A percentile compares a stretch with the other conserved stretches of the same genome.
These are phyloP conservation scores for Sander vitreus DNA, from an alignment of 2,113 vertebrate genomes.

Conservation along the genomic window DNA sequence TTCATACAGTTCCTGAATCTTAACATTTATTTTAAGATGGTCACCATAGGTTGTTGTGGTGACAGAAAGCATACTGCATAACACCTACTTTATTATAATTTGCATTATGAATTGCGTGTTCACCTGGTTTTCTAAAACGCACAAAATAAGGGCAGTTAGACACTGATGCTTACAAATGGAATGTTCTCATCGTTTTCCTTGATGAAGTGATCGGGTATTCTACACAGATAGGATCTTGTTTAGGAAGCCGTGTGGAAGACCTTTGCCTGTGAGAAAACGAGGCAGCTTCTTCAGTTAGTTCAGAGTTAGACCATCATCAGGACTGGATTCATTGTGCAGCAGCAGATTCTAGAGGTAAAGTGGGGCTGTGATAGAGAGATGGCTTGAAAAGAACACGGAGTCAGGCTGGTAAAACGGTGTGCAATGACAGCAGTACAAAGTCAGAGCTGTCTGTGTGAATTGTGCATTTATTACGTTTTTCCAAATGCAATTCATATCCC, in stretches of 20 bases:
- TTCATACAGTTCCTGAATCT: neutral
- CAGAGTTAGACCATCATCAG: slow-evolving; percentile 11
- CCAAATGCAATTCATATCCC: slow-evolving; percentile 31
- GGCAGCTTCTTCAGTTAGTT: neutral
- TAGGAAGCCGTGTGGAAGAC: slow-evolving; percentile 27
- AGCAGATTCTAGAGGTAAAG: neutral
- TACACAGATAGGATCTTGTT: slow-evolving; percentile 5
- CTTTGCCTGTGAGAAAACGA: slow-evolving; percentile 11
- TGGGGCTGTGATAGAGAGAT: neutral
- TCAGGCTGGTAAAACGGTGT: slow-evolving; percentile 5
- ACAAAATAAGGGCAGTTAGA: neutral
- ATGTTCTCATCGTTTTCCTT: neutral
- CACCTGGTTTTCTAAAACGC: neutral
- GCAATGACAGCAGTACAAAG: slow-evolving; percentile 12
- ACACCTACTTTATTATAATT: neutral
- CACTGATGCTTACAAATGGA: neutral
- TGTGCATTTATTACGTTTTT: slow-evolving; percentile 19
- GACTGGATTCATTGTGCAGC: slow-evolving; percentile 13
- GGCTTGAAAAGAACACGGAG: slow-evolving; percentile 21
- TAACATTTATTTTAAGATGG: slow-evolving; percentile 1
- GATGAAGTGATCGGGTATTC: slow-evolving; percentile 9
- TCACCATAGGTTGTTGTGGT: neutral
- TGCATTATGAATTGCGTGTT: neutral
- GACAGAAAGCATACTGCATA: neutral
- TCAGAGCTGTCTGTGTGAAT: slow-evolving; percentile 1